Evolutionary conservation across 1,140 invertebrate species (phyloP), one percentile per base, ranked within the genome.

Genomic region (Melanaphis sacchari): DNA sequence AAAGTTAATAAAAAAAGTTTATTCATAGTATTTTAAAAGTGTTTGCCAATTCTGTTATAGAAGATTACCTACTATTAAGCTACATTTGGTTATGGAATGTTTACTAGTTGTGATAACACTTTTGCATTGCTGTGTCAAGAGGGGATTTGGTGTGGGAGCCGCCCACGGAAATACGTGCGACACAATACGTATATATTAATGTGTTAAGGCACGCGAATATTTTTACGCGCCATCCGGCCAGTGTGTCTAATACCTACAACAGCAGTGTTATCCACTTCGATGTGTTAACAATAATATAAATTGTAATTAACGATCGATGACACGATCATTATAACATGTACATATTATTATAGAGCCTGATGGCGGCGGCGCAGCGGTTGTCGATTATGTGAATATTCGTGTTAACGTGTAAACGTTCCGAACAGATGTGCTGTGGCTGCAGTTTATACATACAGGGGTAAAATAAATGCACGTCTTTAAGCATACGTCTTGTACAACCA

Each of bases 391-490:
- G 43, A 46, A 46, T 40, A n/a, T 46, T 46, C 85, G 85, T n/a
- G 85, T 87, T 38, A 82, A 82, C 31, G 81, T 15, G 41, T 87
- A 87, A 87, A 87, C 43, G 87, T 88, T 88, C 87, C 87, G 87
- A 46, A 52, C 87, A 49, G 87, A 88, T 52, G 31, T n/a, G 87
- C 31, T 6, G 59, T 76, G 59, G 59, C 59, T 76, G 59, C 59
- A 76, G 3, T 88, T n/a, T n/a, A 9, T 43, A 43, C 43, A 52
- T 46, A 52, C 87, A 46, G 43, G 87, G 31, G 46, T 88, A 88
- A 88, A 88, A 46, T 87, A 87, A 21, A 88, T 46, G 36, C 87
- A 38, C 21, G 87, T 88, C 43, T 49, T 88, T 46, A 22, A n/a
- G 31, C 31, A 21, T 43, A 31, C 43, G 7, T 49, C 18, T 31